phyloP scores from a whole-genome alignment of 1,140 invertebrate genomes.

The Brachionus sp. region DNA sequence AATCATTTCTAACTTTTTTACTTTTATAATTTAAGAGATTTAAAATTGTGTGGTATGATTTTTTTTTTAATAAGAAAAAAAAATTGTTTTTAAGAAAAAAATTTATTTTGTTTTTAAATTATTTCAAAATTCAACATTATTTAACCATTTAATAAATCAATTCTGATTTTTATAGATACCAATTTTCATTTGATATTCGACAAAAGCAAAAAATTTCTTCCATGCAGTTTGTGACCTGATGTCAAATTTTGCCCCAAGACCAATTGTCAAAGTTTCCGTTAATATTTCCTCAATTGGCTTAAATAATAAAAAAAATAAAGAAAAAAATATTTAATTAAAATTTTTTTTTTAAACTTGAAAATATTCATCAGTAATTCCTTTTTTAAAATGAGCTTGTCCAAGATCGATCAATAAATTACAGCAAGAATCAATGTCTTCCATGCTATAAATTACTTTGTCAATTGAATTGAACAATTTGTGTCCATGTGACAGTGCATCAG shows the following conservation, averaged over 20 bases:
- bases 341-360: background rate
- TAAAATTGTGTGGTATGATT: too few species aligned
- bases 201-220: background rate
- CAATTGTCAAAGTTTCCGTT: background rate
- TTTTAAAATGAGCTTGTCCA: background rate
- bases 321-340: background rate
- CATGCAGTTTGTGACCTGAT: background rate
- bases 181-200: conserved; percentile 3
- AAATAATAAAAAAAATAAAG: background rate
- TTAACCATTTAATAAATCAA: too few species aligned
- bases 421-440: background rate
- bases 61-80: too few species aligned
- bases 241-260: background rate
- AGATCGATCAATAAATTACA: background rate
- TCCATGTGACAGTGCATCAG: background rate
- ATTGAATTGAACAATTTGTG: background rate
- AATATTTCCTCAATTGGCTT: background rate
- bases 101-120: too few species aligned
- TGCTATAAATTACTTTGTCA: background rate
- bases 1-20: too few species aligned
- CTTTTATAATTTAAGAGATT: too few species aligned
- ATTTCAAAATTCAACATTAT: too few species aligned
- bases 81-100: too few species aligned
- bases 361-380: background rate
- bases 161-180: background rate